Base-by-base conservation (phyloP, 1,140 invertebrate genomes). In the Solenopsis fugax region DNA sequence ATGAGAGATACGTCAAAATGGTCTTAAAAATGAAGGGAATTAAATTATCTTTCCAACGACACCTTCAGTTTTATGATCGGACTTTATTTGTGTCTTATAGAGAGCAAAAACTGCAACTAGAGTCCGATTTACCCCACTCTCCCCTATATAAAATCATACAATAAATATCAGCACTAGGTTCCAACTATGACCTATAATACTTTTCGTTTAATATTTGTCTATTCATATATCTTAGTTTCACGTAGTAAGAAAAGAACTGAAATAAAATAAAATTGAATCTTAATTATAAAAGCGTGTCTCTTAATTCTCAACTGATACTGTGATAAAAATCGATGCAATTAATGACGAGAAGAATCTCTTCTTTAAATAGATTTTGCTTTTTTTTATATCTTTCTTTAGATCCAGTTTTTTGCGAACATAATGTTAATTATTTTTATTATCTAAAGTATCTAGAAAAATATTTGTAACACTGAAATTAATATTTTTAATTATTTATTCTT, bases 331-430 rank as follows among this genome's bases (percentile, higher is more conserved):
- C 16, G 4, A 10, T 45, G 7, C 16, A 52, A 13, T 50, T 69
- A 50, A 7, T 6, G 13, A 52, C 9, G 18, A 24, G 0, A 4
- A 24, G 29, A 54, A 6, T 48, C 12, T 67, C n/a, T 48, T 48
- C 24, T n/a, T 37, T 6, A 6, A 16, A 12, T 7, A 37, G 16
- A 65, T 45, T 18, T 4, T 65, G 12, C 29, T 1, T 52, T 18
- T 18, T 72, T 54, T 72, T 34, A 52, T 21, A 34, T 34, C 4
- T 72, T 18, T 34, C n/a, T 72, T 72, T 45, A 67, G 41, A 29
- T 29, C 7, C 16, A 34, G 21, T 65, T 64, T 37, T 9, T 65
- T 16, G 12, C 1, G 4, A 3, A 71, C 9, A 52, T 50, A 52
- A 71, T 52, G 0, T 54, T 56, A 56, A n/a, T 56, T 73, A 56